Base-by-base conservation (phyloP, 1,140 invertebrate species). In the Drosophila fuyamai region DNA sequence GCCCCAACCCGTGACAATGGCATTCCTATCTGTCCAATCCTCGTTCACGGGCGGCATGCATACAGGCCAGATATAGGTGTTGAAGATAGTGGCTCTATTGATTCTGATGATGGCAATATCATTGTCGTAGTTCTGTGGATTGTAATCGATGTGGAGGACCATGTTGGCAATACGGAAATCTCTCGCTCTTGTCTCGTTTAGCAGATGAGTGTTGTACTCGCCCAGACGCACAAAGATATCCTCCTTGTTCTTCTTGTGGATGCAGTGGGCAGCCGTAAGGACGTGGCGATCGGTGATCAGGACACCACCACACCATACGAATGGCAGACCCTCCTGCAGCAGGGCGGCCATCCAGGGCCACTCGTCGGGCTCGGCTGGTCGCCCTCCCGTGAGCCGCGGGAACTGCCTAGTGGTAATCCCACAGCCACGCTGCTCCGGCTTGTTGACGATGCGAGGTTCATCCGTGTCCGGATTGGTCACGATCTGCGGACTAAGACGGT, bases 311-410 rank as follows among this genome's bases (percentile, higher is more conserved):
- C 97, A 97, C 93, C 95, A 96, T 94, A 95, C 79, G 76, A 74
- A 84, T 27, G 51, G 80, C 16, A 94, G 86, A 46, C 93, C 93
- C 4, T 93, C 84, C 0, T 94, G 93, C 2, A 96, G 93, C 27
- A 96, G 80, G 2, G 96, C 95, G 0, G 94, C 96, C 94, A 97
- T 96, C 97, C 97, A 97, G 1, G 96, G 96, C 96, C 96, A 97
- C 78, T 96, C 95, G 56, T 95, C 94, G 0, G 95, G 94, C 80
- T 95, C 94, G 0, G 95, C 95, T 0, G 94, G 94, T 48, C 93
- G 83, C 0, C 96, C 95, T 5, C 95, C 95, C 2, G 94, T 93
- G 23, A 96, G 93, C 54, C 94, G 92, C 7, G 92, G 76, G 70
- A 92, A 93, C 41, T 93, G 92, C 74, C 94, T 94, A 0, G 94